Conservation (phyloP, 2,888 invertebrate genomes). For the Pimpla rufipes region DNA sequence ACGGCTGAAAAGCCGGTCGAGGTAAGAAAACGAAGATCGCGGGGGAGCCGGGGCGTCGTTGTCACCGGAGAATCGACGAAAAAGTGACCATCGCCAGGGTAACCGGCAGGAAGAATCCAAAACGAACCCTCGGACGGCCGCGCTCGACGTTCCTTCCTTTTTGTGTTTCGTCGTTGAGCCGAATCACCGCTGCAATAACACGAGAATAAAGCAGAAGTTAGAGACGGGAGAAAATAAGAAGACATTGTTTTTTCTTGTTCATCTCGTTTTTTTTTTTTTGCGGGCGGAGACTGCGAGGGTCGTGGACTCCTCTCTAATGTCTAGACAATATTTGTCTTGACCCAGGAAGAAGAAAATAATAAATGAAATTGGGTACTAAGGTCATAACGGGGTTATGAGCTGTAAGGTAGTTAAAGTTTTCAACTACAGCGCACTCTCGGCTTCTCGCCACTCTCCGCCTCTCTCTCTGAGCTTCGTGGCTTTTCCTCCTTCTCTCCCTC, state of each 20-base stretch:
- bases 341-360: constrained; percentile 80
- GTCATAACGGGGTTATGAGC: constrained; percentile 83
- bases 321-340: constrained; percentile 82
- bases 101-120: constrained; percentile 76
- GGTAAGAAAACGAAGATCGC: constrained; percentile 66
- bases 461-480: constrained; percentile 37
- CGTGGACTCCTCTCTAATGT: constrained; percentile 72
- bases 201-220: constrained; percentile 64
- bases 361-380: constrained; percentile 78
- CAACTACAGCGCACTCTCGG: constrained; percentile 73
- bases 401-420: constrained; percentile 84
- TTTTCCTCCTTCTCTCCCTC: constrained; percentile 33
- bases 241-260: too few species aligned
- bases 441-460: constrained; percentile 35
- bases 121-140: constrained; percentile 49
- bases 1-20: constrained; percentile 28
- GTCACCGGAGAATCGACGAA: constrained; percentile 74
- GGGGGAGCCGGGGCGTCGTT: constrained; percentile 63
- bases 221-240: constrained; percentile 53
- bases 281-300: constrained; percentile 41
- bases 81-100: constrained; percentile 82
- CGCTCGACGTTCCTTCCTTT: constrained; percentile 68
- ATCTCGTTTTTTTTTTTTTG: neutral
- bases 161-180: constrained; percentile 61
- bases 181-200: constrained; percentile 65